Conservation (phyloP, 2,113 vertebrate genomes). For the Chlorodrepanis virens region DNA sequence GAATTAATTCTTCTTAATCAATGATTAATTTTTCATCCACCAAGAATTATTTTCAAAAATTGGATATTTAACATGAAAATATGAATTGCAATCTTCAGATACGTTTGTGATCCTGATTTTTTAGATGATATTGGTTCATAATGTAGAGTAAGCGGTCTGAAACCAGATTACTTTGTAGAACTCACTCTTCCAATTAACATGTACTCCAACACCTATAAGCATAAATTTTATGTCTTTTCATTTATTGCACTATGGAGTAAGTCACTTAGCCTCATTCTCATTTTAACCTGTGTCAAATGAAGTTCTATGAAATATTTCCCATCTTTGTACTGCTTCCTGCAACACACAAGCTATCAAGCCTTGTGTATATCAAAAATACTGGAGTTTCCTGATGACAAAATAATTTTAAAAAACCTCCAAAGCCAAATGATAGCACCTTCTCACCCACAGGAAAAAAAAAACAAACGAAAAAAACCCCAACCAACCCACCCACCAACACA, state of each 20-base stretch:
- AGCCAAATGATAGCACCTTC: fast-evolving
- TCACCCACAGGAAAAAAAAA: fast-evolving
- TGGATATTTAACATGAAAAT: not conserved
- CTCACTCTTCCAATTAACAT: not conserved
- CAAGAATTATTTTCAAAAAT: not conserved
- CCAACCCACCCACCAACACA: no score
- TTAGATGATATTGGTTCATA: not conserved
- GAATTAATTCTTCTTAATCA: not conserved
- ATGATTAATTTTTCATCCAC: not conserved
- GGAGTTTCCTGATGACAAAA: not conserved
- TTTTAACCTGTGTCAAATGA: not conserved
- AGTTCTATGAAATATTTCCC: not conserved
- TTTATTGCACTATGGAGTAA: not conserved
- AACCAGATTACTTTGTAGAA: not conserved
- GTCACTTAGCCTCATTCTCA: not conserved
- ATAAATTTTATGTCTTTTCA: not conserved
- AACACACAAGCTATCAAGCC: not conserved
- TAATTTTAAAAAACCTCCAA: fast-evolving
- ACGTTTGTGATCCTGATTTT: not conserved
- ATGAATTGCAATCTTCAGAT: not conserved
- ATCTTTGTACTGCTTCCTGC: not conserved
- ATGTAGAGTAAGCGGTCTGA: not conserved
- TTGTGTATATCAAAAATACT: not conserved
- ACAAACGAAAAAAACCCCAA: no score
- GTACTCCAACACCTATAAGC: not conserved